Evolutionary conservation across 2,797 vertebrate genomes (phyloP).

Genomic region (Myiotriccus ornatus): DNA sequence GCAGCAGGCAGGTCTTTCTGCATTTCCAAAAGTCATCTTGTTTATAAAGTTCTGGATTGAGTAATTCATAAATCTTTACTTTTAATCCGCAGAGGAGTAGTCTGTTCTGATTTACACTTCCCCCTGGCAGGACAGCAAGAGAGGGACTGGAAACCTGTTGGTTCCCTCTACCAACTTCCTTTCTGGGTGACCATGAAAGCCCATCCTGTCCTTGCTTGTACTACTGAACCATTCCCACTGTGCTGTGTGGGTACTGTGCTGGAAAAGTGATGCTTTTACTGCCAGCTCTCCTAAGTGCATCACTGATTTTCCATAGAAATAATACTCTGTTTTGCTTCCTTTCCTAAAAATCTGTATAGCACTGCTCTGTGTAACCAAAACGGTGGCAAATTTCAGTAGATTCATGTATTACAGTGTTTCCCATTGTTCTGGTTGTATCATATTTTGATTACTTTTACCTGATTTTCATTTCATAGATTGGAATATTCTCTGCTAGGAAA

Average conservation of each 20-base stretch:
- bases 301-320: not conserved
- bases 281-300: not conserved
- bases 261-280: not conserved
- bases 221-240: rapidly evolving
- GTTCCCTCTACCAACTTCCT: not conserved
- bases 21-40: not conserved
- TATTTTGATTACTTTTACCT: not conserved
- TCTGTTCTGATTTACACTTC: not conserved
- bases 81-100: not conserved
- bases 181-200: not conserved
- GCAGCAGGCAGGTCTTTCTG: not conserved
- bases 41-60: not conserved
- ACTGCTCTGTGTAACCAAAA: not conserved
- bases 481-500: not conserved
- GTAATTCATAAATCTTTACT: not conserved
- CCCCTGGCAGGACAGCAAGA: not conserved
- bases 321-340: not conserved
- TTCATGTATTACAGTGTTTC: not conserved
- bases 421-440: not conserved
- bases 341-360: not conserved
- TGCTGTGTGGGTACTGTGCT: not conserved
- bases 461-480: not conserved
- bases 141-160: not conserved
- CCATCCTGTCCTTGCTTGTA: not conserved
- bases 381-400: not conserved